These are phyloP conservation scores for Subacronicta megacephala DNA, from an alignment of 2,888 invertebrate genomes.

Conservation along the genomic window DNA sequence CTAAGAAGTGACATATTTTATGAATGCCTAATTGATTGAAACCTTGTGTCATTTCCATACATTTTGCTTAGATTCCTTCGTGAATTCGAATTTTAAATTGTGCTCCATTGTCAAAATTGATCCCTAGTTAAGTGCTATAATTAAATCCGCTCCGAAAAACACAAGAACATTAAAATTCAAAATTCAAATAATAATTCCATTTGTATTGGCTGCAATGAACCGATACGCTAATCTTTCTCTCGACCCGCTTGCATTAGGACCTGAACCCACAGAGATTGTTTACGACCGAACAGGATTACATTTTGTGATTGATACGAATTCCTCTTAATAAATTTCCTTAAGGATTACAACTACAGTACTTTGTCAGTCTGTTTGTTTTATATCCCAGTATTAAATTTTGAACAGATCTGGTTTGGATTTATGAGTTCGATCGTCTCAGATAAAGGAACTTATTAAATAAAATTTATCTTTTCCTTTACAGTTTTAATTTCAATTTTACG, in stretches of 20 bases:
- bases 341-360: constrained; percentile 69
- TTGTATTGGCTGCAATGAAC: neutral
- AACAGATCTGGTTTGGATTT: constrained; percentile 69
- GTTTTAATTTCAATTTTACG: constrained; percentile 68
- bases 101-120: too few relatives aligned
- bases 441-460: constrained; percentile 74
- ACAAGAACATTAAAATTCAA: too few relatives aligned
- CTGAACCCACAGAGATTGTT: constrained; percentile 72
- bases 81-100: too few relatives aligned
- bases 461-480: constrained; percentile 68
- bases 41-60: too few relatives aligned
- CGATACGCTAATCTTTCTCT: constrained; percentile 4
- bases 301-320: constrained; percentile 85
- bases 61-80: too few relatives aligned
- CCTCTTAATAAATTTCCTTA: constrained; percentile 77
- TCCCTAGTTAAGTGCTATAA: too few relatives aligned
- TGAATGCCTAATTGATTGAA: too few relatives aligned
- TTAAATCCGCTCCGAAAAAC: too few relatives aligned
- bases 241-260: constrained; percentile 35
- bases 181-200: neutral
- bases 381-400: constrained; percentile 72
- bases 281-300: constrained; percentile 83
- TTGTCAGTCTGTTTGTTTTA: constrained; percentile 78
- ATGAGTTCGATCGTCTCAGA: constrained; percentile 66
- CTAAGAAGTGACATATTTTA: too few relatives aligned